Percentiles rank a stretch among this genome's conserved stretches.
Evolutionary conservation across 2,888 invertebrate genomes (phyloP).

Genomic region (Lasioglossum pauxillum): DNA sequence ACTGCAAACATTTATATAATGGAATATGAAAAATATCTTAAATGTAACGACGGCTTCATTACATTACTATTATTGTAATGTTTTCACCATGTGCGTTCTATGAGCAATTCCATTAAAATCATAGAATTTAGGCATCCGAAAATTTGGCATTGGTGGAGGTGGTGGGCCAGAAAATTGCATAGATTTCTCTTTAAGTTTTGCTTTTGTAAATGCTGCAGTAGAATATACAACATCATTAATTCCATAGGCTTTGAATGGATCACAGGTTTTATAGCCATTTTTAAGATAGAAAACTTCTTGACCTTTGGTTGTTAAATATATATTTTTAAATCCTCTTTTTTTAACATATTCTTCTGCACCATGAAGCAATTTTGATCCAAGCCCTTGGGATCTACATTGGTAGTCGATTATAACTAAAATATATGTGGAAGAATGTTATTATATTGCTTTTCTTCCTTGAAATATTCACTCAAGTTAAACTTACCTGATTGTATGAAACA

Average conservation of each 20-base stretch:
- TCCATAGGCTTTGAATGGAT: constrained; percentile 89
- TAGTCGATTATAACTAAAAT: constrained; percentile 90
- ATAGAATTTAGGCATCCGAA: constrained; percentile 69
- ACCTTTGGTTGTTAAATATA: constrained; percentile 90
- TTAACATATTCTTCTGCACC: constrained; percentile 90
- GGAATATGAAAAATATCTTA: constrained; percentile 50
- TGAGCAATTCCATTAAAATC: constrained; percentile 70
- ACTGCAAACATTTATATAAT: constrained; percentile 30
- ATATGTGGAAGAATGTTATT: constrained; percentile 15
- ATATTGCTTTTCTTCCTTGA: neutral
- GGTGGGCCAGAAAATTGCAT: constrained; percentile 75
- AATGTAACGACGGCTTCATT: constrained; percentile 5
- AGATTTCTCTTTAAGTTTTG: constrained; percentile 62
- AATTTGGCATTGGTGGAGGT: constrained; percentile 83
- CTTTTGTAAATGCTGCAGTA: constrained; percentile 49
- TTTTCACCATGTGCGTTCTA: constrained; percentile 83
- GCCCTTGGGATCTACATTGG: constrained; percentile 89
- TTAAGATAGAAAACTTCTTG: constrained; percentile 91
- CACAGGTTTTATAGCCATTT: constrained; percentile 89
- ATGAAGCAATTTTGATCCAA: constrained; percentile 91
- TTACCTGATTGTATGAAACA: constrained; percentile 91
- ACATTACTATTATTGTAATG: constrained; percentile 59
- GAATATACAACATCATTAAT: constrained; percentile 71
- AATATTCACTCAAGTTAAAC: constrained; percentile 13
- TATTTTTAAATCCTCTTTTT: constrained; percentile 87